A percentile compares a stretch with the other conserved stretches of the same genome.
Evolutionary conservation across 2,888 invertebrate species (phyloP).

Genomic region (Lepidocyrtoides sp.): DNA sequence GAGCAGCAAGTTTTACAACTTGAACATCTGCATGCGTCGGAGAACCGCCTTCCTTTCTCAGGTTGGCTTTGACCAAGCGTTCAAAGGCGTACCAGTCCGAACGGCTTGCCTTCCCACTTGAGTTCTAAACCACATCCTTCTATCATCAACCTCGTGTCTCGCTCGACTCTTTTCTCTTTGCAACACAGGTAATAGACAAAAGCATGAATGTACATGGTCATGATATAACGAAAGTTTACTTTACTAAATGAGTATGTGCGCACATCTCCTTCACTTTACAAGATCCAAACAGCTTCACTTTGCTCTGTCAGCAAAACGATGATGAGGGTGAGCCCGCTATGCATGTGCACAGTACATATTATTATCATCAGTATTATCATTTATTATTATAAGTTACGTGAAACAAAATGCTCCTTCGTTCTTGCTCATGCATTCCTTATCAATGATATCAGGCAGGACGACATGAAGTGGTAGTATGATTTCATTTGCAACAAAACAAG

Average conservation of each 20-base stretch:
- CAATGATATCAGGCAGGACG: conserved; percentile 16
- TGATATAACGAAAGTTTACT: conserved; percentile 19
- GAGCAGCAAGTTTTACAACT: conserved; percentile 76
- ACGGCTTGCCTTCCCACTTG: conserved; percentile 78
- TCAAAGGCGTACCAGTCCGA: conserved; percentile 78
- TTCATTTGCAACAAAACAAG: not conserved
- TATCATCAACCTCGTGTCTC: conserved; percentile 75
- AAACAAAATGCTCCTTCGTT: not conserved
- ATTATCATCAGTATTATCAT: conserved; percentile 12
- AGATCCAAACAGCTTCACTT: not conserved
- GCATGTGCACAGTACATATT: not conserved
- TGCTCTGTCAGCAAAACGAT: conserved; percentile 22
- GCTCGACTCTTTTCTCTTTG: conserved; percentile 40
- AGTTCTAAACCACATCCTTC: conserved; percentile 78
- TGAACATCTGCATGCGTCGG: conserved; percentile 73
- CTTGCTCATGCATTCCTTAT: conserved; percentile 10
- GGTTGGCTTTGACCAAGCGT: conserved; percentile 81
- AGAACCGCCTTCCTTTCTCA: conserved; percentile 81
- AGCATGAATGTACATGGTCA: not conserved
- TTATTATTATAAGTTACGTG: not conserved
- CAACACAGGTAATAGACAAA: not conserved
- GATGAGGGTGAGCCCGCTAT: conserved; percentile 14
- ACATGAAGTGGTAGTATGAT: conserved; percentile 26
- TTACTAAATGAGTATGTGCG: not conserved
- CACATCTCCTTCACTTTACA: not conserved